Evolutionary conservation across 2,797 vertebrate genomes (phyloP), one percentile per base, ranked within the genome.

Genomic region (Spinus olivaceus): DNA sequence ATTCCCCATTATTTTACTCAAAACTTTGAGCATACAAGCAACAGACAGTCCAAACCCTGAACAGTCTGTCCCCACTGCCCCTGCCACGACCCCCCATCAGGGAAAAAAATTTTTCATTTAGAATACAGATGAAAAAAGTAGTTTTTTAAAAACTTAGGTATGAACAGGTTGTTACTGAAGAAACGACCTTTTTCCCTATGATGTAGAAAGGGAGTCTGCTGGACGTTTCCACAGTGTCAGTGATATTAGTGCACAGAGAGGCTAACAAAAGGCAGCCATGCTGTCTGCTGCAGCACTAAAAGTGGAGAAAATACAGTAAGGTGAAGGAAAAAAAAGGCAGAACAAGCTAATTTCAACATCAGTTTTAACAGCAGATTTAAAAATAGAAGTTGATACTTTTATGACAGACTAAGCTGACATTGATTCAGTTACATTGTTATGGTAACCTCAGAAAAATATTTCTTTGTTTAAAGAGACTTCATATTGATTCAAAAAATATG

Each of bases 261-360:
- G 73, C 70, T 95, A 95, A 96, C 95, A 95, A 96, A 97, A 96
- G 89, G 88, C 89, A 96, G 95, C 87, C 92, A 95, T 92, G 90
- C 88, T 94, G 86, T 57, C 92, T 95, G 96, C 95, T 97, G 83
- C 87, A 95, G 94, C 91, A 87, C 53, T 71, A 92, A 81, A 93
- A 94, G 70, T 64, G 72, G 81, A 90, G 60, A 51, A 97, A 96
- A 96, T 86, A 90, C 74, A 96, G 90, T 87, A 89, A 88, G 50
- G 51, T 47, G 57, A 32, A 41, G 32, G 22, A 22, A 15, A 30
- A 1, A 50, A 82, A 46, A 80, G 12, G 61, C 35, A 96, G 33
- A 88, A 61, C 12, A 60, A 94, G 39, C 63, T 93, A 82, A 84
- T 95, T 96, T 83, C 74, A 94, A 93, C 61, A 95, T 74, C 14